Evolutionary conservation across 2,113 vertebrate species (phyloP).

Genomic region (Acanthisitta chloris): DNA sequence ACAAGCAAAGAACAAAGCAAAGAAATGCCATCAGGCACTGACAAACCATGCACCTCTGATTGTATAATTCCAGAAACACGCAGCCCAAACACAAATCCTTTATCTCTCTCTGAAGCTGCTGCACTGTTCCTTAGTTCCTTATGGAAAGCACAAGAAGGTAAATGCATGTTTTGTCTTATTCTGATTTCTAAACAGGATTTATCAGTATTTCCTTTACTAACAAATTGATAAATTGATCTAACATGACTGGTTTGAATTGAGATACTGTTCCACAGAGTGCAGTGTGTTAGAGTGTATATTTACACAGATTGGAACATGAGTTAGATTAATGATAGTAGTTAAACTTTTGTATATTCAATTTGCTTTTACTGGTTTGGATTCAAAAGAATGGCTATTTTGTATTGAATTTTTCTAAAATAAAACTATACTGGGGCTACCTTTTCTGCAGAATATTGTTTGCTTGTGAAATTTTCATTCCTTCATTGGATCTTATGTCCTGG

Average conservation of each 20-base stretch:
- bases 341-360: not conserved
- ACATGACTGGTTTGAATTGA: not conserved
- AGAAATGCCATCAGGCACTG: not conserved
- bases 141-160: slow-evolving; percentile 81
- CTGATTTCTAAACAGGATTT: not conserved
- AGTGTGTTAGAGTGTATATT: not conserved
- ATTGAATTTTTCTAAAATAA: not conserved
- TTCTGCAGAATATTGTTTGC: not conserved
- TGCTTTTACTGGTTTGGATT: not conserved
- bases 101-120: slow-evolving; percentile 81
- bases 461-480: not conserved
- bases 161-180: not conserved
- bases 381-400: not conserved
- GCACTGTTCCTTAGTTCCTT: slow-evolving; percentile 80
- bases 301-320: not conserved
- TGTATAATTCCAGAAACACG: slow-evolving; percentile 80
- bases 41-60: not conserved
- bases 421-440: not conserved
- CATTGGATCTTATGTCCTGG: not conserved
- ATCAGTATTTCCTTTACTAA: not conserved
- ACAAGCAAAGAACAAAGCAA: not conserved
- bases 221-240: not conserved
- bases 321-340: not conserved
- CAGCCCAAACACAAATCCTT: slow-evolving; percentile 79
- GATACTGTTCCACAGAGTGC: not conserved